A percentile compares a stretch with the other conserved stretches of the same genome.
phyloP scores from a whole-genome alignment of 2,888 invertebrate species.

The Gisinianus flammeolus region DNA sequence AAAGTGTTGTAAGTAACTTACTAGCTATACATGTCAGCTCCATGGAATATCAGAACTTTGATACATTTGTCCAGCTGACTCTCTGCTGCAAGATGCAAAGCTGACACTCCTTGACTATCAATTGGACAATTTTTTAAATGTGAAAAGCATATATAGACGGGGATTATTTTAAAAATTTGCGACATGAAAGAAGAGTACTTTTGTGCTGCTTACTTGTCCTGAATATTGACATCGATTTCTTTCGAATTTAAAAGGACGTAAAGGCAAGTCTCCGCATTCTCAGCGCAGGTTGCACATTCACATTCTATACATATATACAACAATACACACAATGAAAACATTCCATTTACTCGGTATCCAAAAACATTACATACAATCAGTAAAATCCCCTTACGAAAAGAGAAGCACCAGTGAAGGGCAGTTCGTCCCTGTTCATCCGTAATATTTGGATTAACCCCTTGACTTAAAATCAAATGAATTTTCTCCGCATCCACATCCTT shows the following conservation, averaged over 20 bases:
- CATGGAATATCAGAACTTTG: constrained; percentile 80
- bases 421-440: constrained; percentile 82
- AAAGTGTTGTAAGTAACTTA: constrained; percentile 25
- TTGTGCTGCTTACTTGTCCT: constrained; percentile 64
- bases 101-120: constrained; percentile 79
- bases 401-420: constrained; percentile 79
- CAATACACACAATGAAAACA: neutral
- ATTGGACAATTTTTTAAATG: too few relatives aligned
- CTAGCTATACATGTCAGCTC: constrained; percentile 80
- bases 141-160: neutral
- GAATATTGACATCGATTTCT: constrained; percentile 60
- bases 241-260: constrained; percentile 64
- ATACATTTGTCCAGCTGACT: constrained; percentile 85
- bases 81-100: constrained; percentile 83
- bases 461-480: constrained; percentile 73
- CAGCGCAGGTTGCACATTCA: constrained; percentile 46
- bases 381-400: neutral
- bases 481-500: constrained; percentile 85
- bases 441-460: constrained; percentile 80
- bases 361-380: too few relatives aligned
- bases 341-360: too few relatives aligned
- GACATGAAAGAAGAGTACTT: neutral
- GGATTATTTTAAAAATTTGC: too few relatives aligned
- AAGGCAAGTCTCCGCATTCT: constrained; percentile 49
- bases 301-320: constrained; percentile 44